Conservation (phyloP, 1,140 invertebrate genomes). For the Cephus cinctus region DNA sequence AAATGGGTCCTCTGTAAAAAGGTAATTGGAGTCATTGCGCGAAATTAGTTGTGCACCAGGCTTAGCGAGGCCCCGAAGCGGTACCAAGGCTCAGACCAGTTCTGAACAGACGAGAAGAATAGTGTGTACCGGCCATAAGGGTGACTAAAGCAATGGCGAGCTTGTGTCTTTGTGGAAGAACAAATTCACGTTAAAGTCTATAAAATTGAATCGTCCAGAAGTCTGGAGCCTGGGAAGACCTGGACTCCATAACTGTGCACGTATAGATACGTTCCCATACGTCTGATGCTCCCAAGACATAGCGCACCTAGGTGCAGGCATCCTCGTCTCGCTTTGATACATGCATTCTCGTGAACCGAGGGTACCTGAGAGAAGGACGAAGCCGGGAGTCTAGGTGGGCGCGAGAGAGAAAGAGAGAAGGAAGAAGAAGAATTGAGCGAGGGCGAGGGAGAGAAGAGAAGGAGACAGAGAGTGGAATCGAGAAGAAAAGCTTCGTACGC, state of each 20-base stretch:
- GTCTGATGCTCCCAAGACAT: no score
- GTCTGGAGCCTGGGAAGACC: slow-evolving; percentile 11
- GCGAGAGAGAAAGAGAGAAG: slow-evolving; percentile 1
- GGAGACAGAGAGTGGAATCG: slow-evolving; percentile 23
- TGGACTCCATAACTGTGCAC: slow-evolving; percentile 37
- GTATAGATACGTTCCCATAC: slow-evolving; percentile 42
- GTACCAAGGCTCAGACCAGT: no score
- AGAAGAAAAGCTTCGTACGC: slow-evolving; percentile 29
- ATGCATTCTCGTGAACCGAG: slow-evolving; percentile 37
- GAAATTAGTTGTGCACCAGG: slow-evolving; percentile 31
- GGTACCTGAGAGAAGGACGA: not conserved
- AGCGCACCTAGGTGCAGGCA: no score
- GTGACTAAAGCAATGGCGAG: no score
- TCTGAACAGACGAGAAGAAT: no score
- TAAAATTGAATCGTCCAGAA: slow-evolving; percentile 16
- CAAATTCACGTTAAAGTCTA: no score
- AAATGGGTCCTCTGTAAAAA: slow-evolving; percentile 36
- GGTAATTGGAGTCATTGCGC: slow-evolving; percentile 41
- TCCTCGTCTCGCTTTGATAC: slow-evolving; percentile 37
- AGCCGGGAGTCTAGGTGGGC: slow-evolving; percentile 4
- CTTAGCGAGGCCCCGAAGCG: slow-evolving; percentile 9
- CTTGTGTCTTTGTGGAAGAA: no score
- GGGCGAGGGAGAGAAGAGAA: slow-evolving; percentile 17
- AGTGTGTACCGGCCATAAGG: no score
- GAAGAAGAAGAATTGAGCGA: not conserved